Percentiles rank a stretch among this genome's conserved stretches.
Conservation (phyloP, 2,888 invertebrate species). For the Ichneumoninae sp. region DNA sequence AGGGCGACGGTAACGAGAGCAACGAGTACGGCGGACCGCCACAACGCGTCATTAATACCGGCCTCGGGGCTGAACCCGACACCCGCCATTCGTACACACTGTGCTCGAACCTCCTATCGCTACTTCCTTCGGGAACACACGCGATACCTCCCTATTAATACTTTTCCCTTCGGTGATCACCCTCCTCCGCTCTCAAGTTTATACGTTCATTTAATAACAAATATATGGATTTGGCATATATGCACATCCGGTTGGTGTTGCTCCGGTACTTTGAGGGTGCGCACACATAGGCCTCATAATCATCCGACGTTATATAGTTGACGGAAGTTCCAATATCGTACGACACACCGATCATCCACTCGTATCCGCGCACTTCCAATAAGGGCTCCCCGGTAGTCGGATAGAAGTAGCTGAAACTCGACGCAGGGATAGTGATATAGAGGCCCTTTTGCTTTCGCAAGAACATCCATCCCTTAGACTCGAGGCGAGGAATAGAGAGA, state of each 20-base stretch:
- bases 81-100: conserved; percentile 43
- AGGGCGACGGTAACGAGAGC: conserved; percentile 79
- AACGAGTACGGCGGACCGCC: conserved; percentile 74
- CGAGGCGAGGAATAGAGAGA: conserved; percentile 1
- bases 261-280: conserved; percentile 15
- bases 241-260: neutral
- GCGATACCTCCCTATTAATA: conserved; percentile 43
- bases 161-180: conserved; percentile 17
- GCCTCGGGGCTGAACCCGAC: conserved; percentile 71
- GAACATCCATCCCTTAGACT: neutral
- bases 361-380: conserved; percentile 2
- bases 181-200: neutral
- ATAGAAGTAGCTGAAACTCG: conserved; percentile 30
- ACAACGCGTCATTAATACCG: conserved; percentile 79
- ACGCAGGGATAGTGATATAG: neutral
- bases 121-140: conserved; percentile 30
- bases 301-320: conserved; percentile 29
- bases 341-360: conserved; percentile 26
- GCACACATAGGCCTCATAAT: conserved; percentile 22
- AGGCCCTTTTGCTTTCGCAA: conserved; percentile 16
- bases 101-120: conserved; percentile 50
- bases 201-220: neutral
- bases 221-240: neutral
- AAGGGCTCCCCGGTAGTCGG: conserved; percentile 1
- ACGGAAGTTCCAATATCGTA: conserved; percentile 55